Evolutionary conservation across 1,140 invertebrate genomes (phyloP).

Genomic region (Drosophila lini): DNA sequence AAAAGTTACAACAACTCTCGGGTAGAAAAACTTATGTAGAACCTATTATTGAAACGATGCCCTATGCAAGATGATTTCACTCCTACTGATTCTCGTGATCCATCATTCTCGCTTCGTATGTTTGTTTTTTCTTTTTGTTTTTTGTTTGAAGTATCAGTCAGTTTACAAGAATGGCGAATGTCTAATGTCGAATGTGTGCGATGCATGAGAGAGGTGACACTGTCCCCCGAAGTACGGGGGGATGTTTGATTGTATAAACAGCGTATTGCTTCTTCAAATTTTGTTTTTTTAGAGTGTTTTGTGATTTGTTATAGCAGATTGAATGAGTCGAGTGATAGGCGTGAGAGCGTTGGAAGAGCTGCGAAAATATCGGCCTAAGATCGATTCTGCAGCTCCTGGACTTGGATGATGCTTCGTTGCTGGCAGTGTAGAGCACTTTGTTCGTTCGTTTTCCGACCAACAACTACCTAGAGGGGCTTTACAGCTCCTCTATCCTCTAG

Average conservation of each 20-base stretch:
- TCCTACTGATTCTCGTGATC: constrained; percentile 11
- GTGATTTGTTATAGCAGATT: constrained; percentile 6
- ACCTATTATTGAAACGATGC: constrained; percentile 78
- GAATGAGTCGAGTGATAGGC: constrained; percentile 6
- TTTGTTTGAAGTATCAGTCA: constrained; percentile 49
- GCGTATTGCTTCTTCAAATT: constrained; percentile 62
- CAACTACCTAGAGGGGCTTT: constrained; percentile 7
- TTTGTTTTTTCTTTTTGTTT: constrained; percentile 7
- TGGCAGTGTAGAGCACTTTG: constrained; percentile 46
- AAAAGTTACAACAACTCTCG: constrained; percentile 76
- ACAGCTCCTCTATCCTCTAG: background rate
- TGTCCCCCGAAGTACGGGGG: constrained; percentile 6
- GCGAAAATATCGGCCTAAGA: background rate
- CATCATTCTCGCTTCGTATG: constrained; percentile 23
- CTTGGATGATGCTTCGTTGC: constrained; percentile 22
- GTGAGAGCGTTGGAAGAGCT: constrained; percentile 3
- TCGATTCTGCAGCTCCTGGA: background rate
- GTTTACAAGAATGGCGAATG: constrained; percentile 46
- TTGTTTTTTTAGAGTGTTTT: background rate
- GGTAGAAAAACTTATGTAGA: constrained; percentile 82
- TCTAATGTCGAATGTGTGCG: constrained; percentile 6
- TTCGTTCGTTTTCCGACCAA: constrained; percentile 24
- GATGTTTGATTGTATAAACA: constrained; percentile 71
- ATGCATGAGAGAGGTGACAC: constrained; percentile 26
- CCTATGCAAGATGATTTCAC: constrained; percentile 44